Conservation (phyloP, 2,888 invertebrate genomes). For the Synergus umbraculus region DNA sequence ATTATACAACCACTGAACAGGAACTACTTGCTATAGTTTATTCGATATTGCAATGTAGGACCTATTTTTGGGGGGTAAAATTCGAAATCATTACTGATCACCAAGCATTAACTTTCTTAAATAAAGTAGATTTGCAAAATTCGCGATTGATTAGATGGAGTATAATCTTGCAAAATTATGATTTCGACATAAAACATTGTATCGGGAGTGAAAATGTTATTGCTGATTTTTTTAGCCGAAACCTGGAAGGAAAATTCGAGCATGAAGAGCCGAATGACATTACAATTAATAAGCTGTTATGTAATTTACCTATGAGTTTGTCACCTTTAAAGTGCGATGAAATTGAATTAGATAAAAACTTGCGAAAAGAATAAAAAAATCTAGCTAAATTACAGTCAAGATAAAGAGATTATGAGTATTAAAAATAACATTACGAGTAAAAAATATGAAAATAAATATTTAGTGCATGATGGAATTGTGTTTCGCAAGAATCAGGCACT, state of each 20-base stretch:
- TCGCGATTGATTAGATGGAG: conserved; percentile 25
- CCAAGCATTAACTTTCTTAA: conserved; percentile 14
- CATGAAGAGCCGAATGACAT: no score
- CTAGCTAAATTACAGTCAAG: background rate
- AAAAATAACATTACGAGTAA: background rate
- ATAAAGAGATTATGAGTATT: background rate
- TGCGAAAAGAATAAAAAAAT: background rate
- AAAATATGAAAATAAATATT: background rate
- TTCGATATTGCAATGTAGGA: no score
- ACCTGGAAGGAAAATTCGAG: no score
- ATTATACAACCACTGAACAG: no score
- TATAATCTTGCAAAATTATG: conserved; percentile 26
- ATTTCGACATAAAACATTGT: background rate
- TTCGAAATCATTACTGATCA: conserved; percentile 27
- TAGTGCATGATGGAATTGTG: background rate
- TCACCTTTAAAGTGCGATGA: no score
- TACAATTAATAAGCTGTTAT: no score
- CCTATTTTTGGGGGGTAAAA: no score
- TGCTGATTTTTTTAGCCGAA: no score
- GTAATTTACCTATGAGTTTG: no score
- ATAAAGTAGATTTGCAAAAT: conserved; percentile 16
- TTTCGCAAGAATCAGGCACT: background rate
- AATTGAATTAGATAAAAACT: no score
- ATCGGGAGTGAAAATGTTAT: no score
- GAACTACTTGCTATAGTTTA: no score